Evolutionary conservation across 2,113 vertebrate species (phyloP).

Genomic region (Prionailurus bengalensis): DNA sequence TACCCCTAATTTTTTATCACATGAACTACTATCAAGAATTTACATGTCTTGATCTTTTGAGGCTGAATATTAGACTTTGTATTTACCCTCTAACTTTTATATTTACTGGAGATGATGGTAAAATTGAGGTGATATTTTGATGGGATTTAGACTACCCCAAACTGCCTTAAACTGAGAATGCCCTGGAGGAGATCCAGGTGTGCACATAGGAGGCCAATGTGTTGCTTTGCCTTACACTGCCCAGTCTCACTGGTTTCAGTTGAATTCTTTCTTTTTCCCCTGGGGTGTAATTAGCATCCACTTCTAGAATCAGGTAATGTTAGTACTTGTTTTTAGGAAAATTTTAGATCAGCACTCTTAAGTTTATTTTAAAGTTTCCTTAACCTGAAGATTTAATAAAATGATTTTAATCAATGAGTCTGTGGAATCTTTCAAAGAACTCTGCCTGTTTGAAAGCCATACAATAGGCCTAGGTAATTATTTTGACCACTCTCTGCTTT

Average conservation of each 20-base stretch:
- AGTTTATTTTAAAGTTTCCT: constrained; percentile 12
- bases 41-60: constrained; percentile 15
- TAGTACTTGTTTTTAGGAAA: not conserved
- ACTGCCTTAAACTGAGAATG: not conserved
- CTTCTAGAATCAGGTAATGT: not conserved
- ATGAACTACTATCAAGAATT: not conserved
- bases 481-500: not conserved
- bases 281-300: not conserved
- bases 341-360: not conserved
- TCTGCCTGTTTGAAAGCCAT: not conserved
- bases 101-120: not conserved
- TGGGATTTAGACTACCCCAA: not conserved
- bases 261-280: not conserved
- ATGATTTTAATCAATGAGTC: not conserved
- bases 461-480: not conserved
- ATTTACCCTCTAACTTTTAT: constrained; percentile 46
- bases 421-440: not conserved
- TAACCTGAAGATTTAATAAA: constrained; percentile 42
- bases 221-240: not conserved
- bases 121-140: not conserved
- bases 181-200: not conserved
- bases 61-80: not conserved
- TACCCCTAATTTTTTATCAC: not conserved
- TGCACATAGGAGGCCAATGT: not conserved
- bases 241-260: not conserved